These are phyloP conservation scores for Sphenodon punctatus DNA, from an alignment of 2,797 vertebrate genomes.

Conservation along the genomic window DNA sequence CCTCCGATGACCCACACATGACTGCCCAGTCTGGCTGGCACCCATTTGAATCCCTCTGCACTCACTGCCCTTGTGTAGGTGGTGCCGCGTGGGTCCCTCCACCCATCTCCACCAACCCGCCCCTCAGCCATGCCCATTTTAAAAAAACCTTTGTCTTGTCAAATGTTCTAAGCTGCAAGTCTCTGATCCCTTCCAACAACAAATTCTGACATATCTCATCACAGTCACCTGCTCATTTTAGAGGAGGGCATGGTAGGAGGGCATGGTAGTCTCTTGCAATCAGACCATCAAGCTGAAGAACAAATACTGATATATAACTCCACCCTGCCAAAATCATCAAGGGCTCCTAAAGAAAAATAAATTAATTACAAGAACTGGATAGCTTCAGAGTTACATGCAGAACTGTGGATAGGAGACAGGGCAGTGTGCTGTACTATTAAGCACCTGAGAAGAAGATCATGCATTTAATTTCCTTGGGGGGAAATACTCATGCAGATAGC, in stretches of 20 bases:
- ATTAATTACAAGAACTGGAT: not conserved
- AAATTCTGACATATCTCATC: not conserved
- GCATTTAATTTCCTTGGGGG: not conserved
- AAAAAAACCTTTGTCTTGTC: too few species aligned
- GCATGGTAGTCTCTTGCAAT: not conserved
- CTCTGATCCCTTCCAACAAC: not conserved
- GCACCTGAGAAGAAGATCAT: not conserved
- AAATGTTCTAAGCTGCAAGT: too few species aligned
- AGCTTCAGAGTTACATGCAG: not conserved
- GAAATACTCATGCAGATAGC: not conserved
- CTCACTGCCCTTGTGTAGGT: too few species aligned
- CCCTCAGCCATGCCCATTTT: too few species aligned
- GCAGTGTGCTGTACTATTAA: not conserved
- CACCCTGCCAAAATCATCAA: not conserved
- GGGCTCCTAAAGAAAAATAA: not conserved
- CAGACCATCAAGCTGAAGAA: not conserved
- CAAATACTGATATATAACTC: not conserved
- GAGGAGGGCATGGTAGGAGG: not conserved
- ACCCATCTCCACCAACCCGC: too few species aligned
- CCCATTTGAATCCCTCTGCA: too few species aligned
- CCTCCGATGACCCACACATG: too few species aligned
- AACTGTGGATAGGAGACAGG: not conserved
- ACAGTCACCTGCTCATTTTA: rapidly evolving
- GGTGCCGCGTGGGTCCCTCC: too few species aligned
- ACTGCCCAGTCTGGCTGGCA: too few species aligned